Evolutionary conservation across 2,797 vertebrate species (phyloP), one percentile per base, ranked within the genome.

Genomic region (Anguilla pacifica): DNA sequence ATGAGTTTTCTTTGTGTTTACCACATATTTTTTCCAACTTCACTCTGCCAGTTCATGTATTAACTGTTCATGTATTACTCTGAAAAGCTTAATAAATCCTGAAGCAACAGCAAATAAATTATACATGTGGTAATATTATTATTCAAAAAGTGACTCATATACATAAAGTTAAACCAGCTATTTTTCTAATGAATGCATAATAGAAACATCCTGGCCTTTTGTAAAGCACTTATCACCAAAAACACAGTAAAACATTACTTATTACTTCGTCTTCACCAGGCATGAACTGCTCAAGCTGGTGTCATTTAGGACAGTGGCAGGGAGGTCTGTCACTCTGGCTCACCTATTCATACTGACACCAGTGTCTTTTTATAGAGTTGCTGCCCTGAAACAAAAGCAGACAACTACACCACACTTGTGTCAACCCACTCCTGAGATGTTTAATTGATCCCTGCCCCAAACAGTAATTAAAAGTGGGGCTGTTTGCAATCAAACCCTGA

Each of bases 371-470:
- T 74, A 46, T 43, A 74, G 67, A 46, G 46, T 51, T 51, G 22
- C 64, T 59, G 57, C 59, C 31, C 19, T n/a, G 59, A 49, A 49
- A 43, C 46, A 31, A 57, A 46, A 74, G 53, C 31, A 64, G 82
- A 64, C 31, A 31, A 72, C 59, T 22, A 9, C 35, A 0, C 3
- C 39, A 31, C 28, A 55, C n/a, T 31, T 55, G 31, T 11, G 28
- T 31, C 51, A 35, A 53, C 51, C 46, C 15, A n/a, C 13, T 84
- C 53, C 51, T 59, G 28, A 31, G 28, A 55, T 57, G 83, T 35
- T 55, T 57, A 17, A 84, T 55, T 84, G 83, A 84, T 59, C 83
- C 55, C 53, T 84, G 83, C 51, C 83, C 83, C 51, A 2, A 31
- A 84, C 53, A 10, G 84, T 46, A n/a, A 77, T 85, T 57, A 57